Base-by-base conservation (phyloP, 1,140 invertebrate species). In the Watersipora subatra region DNA sequence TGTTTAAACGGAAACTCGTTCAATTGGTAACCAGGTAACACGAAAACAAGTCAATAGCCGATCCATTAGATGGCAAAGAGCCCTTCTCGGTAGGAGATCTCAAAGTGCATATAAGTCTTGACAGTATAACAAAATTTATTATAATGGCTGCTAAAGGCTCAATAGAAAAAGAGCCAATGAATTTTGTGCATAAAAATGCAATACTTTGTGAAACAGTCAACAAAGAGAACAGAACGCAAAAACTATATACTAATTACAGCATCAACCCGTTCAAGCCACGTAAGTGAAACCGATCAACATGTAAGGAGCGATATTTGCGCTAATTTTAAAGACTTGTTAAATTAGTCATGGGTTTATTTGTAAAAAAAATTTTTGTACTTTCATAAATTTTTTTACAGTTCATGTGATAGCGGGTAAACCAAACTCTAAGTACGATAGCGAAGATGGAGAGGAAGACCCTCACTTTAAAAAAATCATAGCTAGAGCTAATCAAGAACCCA, bases 391-490 rank as follows among this genome's bases (percentile, higher is more conserved):
- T 58, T 63, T 73, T 76, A 34, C 68, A 78, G 75, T 75, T 28
- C 74, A 76, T 70, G 70, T 73, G 17, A 69, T 77, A 34, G 70
- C 76, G 25, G 73, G 74, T 28, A 78, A 78, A 66, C 75, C 75
- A 20, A 78, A 78, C 62, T 74, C 73, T 19, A 70, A 62, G 30
- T 68, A 75, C 69, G 74, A 76, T 65, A 71, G 71, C 59, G 73
- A 75, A 65, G 73, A 75, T 25, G 72, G 73, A n/a, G 72, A 76
- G 71, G 74, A 68, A 65, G 64, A 75, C 66, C 73, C 76, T 66
- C 73, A 75, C 67, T 78, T 79, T 66, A 64, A 71, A 64, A 71
- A 75, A 64, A 74, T 78, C n/a, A 77, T 78, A 61, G 68, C 73
- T 29, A 63, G 77, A 67, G 74, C 76, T 0, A 67, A 74, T 65